Conservation (phyloP, 1,140 invertebrate genomes). For the Papilio helenus region DNA sequence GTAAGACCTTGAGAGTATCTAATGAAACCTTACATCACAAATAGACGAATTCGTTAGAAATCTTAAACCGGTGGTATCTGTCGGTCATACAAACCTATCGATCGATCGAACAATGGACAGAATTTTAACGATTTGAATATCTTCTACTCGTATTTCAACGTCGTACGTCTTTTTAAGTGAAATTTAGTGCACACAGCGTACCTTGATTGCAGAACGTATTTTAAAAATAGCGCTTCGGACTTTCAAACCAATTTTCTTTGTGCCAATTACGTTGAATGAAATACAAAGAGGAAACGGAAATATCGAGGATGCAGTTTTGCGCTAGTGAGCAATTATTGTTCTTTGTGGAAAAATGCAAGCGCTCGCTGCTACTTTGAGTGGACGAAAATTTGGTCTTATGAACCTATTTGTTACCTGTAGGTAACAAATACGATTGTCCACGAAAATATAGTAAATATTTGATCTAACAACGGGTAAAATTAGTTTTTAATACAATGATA, state of each 20-base stretch:
- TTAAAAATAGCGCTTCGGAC: neutral
- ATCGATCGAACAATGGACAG: neutral
- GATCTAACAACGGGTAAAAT: too few species aligned
- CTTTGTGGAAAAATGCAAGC: constrained; percentile 4
- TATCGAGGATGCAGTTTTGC: constrained; percentile 9
- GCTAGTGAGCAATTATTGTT: constrained; percentile 14
- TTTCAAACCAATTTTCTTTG: constrained; percentile 26
- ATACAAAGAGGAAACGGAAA: neutral
- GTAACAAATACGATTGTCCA: too few species aligned
- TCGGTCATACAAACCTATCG: too few species aligned
- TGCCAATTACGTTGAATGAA: constrained; percentile 18
- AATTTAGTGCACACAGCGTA: constrained; percentile 10
- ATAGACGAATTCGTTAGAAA: too few species aligned
- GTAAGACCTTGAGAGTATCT: too few species aligned
- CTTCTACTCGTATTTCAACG: neutral
- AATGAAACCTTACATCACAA: too few species aligned
- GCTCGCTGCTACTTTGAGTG: neutral
- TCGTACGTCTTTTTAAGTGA: neutral
- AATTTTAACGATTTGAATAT: neutral
- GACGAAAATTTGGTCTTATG: neutral
- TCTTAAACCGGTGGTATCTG: too few species aligned
- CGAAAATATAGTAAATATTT: too few species aligned
- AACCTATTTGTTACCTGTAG: neutral
- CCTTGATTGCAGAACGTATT: constrained; percentile 23
- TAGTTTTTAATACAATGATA: too few species aligned